These are phyloP conservation scores for Volucella inanis DNA, from an alignment of 2,888 invertebrate genomes.

Conservation along the genomic window DNA sequence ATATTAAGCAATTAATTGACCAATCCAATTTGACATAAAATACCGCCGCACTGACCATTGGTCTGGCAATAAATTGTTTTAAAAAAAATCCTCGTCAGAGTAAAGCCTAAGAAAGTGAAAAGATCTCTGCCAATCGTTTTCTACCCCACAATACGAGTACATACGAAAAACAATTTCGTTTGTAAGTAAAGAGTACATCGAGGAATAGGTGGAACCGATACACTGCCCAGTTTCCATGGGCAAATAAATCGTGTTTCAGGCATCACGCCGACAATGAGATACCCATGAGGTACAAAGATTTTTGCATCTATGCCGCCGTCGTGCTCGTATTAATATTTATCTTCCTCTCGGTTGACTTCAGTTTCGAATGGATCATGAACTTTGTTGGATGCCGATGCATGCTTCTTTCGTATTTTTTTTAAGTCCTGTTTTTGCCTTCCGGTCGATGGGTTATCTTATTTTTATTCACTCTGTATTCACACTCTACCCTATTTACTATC, in stretches of 20 bases:
- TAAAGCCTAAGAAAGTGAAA: too few relatives aligned
- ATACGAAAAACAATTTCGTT: neutral
- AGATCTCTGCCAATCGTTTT: neutral
- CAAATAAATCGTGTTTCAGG: constrained; percentile 61
- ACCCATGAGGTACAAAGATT: constrained; percentile 46
- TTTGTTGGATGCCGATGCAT: neutral
- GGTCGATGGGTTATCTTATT: constrained; percentile 15
- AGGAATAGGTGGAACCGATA: neutral
- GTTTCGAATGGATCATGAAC: constrained; percentile 24
- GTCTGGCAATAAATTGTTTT: too few relatives aligned
- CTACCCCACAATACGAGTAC: neutral
- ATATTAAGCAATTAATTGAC: too few relatives aligned
- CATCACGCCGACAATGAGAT: constrained; percentile 48
- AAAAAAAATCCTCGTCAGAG: too few relatives aligned
- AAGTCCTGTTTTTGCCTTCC: neutral
- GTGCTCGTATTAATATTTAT: constrained; percentile 48
- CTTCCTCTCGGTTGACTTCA: constrained; percentile 8
- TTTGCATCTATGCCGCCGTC: constrained; percentile 38
- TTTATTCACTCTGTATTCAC: constrained; percentile 44
- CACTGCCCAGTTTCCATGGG: constrained; percentile 39
- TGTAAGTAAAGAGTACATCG: neutral
- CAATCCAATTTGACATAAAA: too few relatives aligned
- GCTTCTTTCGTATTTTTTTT: neutral
- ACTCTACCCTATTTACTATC: constrained; percentile 20
- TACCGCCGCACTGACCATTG: too few relatives aligned